Conservation (phyloP, 2,797 vertebrate species). For the Steatocranus sp. region DNA sequence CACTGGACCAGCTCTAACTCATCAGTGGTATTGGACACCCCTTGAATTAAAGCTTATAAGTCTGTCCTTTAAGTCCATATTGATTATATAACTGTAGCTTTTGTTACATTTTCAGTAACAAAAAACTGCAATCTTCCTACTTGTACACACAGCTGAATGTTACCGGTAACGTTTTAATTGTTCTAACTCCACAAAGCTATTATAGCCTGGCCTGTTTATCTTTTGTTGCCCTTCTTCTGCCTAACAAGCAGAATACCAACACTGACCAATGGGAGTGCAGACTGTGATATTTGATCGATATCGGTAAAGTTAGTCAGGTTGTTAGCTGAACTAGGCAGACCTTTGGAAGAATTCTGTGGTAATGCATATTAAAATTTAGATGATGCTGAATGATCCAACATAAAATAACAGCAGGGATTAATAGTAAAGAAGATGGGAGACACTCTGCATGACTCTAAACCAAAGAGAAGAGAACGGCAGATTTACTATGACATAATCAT, state of each 20-base stretch:
- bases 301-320: neutral
- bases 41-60: neutral
- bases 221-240: neutral
- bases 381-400: neutral
- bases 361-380: neutral
- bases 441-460: neutral
- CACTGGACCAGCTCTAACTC: neutral
- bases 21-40: neutral
- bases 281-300: neutral
- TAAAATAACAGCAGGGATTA: neutral
- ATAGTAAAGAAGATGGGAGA: neutral
- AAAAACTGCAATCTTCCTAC: neutral
- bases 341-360: neutral
- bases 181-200: neutral
- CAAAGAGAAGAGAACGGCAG: neutral
- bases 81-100: neutral
- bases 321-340: neutral
- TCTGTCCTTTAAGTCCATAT: neutral
- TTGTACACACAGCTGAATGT: neutral
- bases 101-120: neutral
- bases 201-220: neutral
- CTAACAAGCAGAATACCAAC: neutral
- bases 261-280: neutral
- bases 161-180: neutral
- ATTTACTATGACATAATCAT: neutral